Percentiles rank a stretch among this genome's conserved stretches.
These are phyloP conservation scores for Hirtodrosophila duncani DNA, from an alignment of 2,888 invertebrate genomes.

Conservation along the genomic window DNA sequence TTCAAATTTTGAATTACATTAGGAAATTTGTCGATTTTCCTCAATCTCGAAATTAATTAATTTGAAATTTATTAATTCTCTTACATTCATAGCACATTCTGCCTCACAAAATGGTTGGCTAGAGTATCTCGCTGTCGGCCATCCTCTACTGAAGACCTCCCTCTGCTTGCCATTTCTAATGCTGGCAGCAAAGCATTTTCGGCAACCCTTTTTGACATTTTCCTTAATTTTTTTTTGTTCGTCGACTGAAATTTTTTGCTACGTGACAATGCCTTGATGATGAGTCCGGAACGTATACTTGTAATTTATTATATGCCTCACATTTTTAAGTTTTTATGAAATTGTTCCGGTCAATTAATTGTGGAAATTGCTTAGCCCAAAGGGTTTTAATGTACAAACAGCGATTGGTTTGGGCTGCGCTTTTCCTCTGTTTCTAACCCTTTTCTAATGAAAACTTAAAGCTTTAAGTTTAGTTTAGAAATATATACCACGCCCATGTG, in stretches of 20 bases:
- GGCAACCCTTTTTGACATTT: constrained; percentile 57
- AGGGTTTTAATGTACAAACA: not conserved
- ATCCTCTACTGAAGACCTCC: not conserved
- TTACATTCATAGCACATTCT: too few relatives aligned
- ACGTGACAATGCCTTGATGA: constrained; percentile 41
- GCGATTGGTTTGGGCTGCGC: constrained; percentile 17
- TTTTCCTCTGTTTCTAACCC: not conserved
- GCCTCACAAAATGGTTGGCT: too few relatives aligned
- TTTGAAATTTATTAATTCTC: too few relatives aligned
- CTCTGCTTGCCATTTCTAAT: constrained; percentile 20
- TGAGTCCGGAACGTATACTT: constrained; percentile 60
- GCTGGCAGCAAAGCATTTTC: constrained; percentile 25
- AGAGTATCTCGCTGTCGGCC: too few relatives aligned
- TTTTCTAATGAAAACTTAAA: constrained; percentile 23
- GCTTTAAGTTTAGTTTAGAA: constrained; percentile 39
- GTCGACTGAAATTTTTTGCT: not conserved
- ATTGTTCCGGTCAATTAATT: constrained; percentile 76
- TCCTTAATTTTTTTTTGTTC: constrained; percentile 11
- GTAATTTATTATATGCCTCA: constrained; percentile 70
- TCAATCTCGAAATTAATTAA: too few relatives aligned
- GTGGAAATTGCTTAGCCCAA: constrained; percentile 51
- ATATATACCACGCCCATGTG: constrained; percentile 23
- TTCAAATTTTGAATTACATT: too few relatives aligned
- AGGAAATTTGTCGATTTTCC: too few relatives aligned
- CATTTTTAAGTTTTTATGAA: constrained; percentile 70